Percentiles rank a stretch among this genome's conserved stretches.
phyloP scores from a whole-genome alignment of 2,888 invertebrate species.

The Monopis laevigella region DNA sequence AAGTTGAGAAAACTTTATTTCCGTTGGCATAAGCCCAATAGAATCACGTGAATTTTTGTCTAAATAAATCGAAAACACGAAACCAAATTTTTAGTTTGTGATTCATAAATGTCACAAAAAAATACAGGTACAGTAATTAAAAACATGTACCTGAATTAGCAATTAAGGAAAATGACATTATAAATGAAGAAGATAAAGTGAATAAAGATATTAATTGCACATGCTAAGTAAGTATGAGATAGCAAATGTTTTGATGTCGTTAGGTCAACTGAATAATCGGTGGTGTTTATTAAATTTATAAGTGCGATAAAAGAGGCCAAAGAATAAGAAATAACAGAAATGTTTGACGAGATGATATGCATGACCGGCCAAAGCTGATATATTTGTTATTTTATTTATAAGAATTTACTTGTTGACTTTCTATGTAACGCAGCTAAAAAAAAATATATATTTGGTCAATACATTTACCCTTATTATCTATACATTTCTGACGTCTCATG shows the following conservation, averaged over 20 bases:
- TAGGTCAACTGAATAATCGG: constrained; percentile 7
- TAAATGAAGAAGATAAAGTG: constrained; percentile 4
- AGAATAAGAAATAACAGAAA: no score
- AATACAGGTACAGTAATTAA: not conserved
- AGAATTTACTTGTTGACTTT: no score
- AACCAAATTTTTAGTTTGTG: no score
- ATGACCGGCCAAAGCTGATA: no score
- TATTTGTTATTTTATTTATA: no score
- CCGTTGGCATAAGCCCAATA: constrained; percentile 1
- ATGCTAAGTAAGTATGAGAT: no score
- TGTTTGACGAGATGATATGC: no score
- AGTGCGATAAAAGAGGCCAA: no score
- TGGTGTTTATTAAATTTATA: constrained; percentile 3
- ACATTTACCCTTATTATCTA: no score
- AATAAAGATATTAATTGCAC: not conserved
- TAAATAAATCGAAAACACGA: not conserved
- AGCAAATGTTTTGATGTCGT: not conserved
- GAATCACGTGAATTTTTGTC: not conserved
- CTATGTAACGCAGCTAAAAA: no score
- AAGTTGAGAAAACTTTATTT: not conserved
- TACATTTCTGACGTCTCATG: no score
- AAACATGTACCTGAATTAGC: not conserved
- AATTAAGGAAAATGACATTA: not conserved
- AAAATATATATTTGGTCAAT: no score
- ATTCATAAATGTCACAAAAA: not conserved